These are phyloP conservation scores for Agrotis segetum DNA, from an alignment of 2,888 invertebrate species.

Conservation along the genomic window DNA sequence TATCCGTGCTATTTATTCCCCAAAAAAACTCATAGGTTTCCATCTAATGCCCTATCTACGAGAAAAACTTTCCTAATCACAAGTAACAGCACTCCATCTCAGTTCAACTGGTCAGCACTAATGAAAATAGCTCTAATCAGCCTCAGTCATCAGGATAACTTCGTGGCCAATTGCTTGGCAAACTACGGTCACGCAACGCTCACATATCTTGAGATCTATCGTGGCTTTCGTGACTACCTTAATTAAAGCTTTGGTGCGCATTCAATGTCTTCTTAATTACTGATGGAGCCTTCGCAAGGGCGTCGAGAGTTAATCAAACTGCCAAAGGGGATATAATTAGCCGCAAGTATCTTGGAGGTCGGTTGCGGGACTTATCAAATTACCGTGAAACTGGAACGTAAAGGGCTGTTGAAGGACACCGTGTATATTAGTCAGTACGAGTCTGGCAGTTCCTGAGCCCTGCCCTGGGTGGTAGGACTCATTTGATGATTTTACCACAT, in stretches of 20 bases:
- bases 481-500: too few species aligned
- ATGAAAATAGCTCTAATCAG: constrained; percentile 63
- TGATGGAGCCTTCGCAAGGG: constrained; percentile 49
- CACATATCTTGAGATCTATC: constrained; percentile 68
- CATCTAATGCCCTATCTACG: constrained; percentile 6
- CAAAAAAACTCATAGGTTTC: constrained; percentile 1
- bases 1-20: not conserved
- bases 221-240: constrained; percentile 68
- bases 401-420: too few species aligned
- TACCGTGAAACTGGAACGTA: too few species aligned
- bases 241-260: constrained; percentile 73
- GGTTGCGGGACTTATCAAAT: too few species aligned
- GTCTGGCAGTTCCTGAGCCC: too few species aligned
- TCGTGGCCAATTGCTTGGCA: constrained; percentile 65
- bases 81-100: constrained; percentile 34
- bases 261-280: constrained; percentile 69
- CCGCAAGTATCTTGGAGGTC: too few species aligned
- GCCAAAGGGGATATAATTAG: not conserved
- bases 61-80: constrained; percentile 39
- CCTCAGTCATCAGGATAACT: constrained; percentile 59
- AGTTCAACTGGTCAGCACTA: constrained; percentile 59
- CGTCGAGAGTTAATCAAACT: not conserved
- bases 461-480: too few species aligned
- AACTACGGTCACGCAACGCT: constrained; percentile 70
- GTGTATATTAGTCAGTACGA: too few species aligned